Evolutionary conservation across 2,797 vertebrate genomes (phyloP).

Genomic region (Typhlichthys subterraneus): DNA sequence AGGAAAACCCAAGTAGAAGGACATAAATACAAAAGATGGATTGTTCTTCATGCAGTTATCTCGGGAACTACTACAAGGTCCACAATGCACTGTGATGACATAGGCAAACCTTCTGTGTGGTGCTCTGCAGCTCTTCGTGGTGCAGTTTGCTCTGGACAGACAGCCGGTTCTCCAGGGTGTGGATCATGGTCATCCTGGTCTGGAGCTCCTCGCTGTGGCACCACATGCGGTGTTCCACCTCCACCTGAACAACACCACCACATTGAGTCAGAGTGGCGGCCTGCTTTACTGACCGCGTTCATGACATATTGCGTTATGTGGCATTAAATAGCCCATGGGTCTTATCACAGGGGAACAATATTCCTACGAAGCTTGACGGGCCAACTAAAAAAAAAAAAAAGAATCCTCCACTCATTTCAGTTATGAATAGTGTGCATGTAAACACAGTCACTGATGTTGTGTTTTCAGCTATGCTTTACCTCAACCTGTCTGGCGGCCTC

Average conservation of each 20-base stretch:
- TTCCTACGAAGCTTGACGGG: not conserved
- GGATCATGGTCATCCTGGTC: conserved; percentile 54
- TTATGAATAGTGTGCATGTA: no score
- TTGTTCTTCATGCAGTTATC: no score
- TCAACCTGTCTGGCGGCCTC: conserved; percentile 77
- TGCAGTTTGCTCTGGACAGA: conserved; percentile 71
- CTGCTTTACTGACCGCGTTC: not conserved
- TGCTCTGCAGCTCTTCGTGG: conserved; percentile 60
- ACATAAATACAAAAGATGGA: no score
- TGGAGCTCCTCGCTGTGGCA: conserved; percentile 72
- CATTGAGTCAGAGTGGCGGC: no score
- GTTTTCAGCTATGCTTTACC: conserved; percentile 28
- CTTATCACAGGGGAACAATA: not conserved
- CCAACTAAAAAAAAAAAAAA: not conserved
- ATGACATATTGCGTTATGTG: no score
- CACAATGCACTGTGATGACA: no score
- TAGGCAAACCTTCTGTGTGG: conserved; percentile 52
- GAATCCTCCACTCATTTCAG: not conserved
- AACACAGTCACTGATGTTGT: no score
- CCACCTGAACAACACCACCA: conserved; percentile 52
- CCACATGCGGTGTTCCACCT: conserved; percentile 75
- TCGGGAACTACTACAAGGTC: no score
- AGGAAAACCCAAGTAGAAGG: no score
- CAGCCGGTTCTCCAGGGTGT: conserved; percentile 73
- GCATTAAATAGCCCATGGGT: not conserved